Evolutionary conservation across 2,888 invertebrate genomes (phyloP), one percentile per base, ranked within the genome.

Genomic region (Cerceris ruficornis): DNA sequence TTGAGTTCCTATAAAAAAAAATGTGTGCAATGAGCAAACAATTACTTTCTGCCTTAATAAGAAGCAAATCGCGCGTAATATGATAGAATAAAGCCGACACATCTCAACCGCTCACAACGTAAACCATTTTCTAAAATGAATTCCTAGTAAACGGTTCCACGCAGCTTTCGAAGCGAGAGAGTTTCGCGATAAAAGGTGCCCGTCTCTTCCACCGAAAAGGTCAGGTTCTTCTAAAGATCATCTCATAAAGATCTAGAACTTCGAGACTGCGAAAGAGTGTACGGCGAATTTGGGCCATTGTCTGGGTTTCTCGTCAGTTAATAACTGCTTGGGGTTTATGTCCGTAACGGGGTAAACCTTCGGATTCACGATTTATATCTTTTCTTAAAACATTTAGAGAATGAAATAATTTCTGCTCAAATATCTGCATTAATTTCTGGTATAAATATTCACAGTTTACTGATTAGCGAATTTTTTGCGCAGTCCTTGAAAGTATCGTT

Each of bases 221-320:
- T 50, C 50, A 46, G 1, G 11, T 11, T 11, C n/a, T 50, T n/a
- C n/a, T 50, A 50, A 50, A 50, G 50, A 50, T 50, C 50, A 50
- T n/a, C 50, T 11, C 13, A n/a, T 11, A 11, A n/a, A 50, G 50
- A 50, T 50, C 50, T 50, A n/a, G 50, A 50, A 50, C 50, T 46
- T 50, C 50, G 50, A 50, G 65, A 55, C 15, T 57, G 11, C 70
- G 28, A 67, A 6, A 59, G 59, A 60, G 50, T 1, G 11, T n/a
- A 11, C 50, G 4, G 43, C 39, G 39, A 64, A 49, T 65, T 66
- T 52, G 13, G 49, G 46, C 46, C 55, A 46, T 55, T 46, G 14
- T 59, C 46, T 58, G 39, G 28, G 0, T 71, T 67, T 14, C 28
- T 7, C 41, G 46, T 50, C 28, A 28, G 28, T 46, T 68, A 61